phyloP scores from a whole-genome alignment of 1,140 invertebrate species.

The Uloborus diversus region DNA sequence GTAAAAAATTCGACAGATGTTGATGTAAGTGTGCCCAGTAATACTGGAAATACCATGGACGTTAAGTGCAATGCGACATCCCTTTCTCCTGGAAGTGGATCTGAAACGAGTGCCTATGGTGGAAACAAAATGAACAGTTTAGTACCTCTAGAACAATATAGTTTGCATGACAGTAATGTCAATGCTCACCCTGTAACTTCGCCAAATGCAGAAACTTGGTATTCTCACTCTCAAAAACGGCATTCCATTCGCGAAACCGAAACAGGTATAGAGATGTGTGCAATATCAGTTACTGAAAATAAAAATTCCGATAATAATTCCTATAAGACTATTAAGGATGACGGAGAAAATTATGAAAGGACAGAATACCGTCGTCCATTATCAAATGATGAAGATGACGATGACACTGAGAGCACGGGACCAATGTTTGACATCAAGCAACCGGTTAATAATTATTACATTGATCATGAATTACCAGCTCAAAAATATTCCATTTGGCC shows the following conservation, averaged over 20 bases:
- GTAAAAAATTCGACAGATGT: slow-evolving; percentile 35
- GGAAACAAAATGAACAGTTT: slow-evolving; percentile 39
- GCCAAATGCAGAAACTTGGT: slow-evolving; percentile 35
- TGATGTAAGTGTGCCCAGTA: slow-evolving; percentile 19
- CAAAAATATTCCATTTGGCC: slow-evolving; percentile 50
- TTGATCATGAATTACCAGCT: slow-evolving; percentile 45
- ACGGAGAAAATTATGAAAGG: slow-evolving; percentile 18
- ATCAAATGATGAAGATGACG: slow-evolving; percentile 38
- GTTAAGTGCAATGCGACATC: slow-evolving; percentile 24
- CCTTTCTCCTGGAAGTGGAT: slow-evolving; percentile 44
- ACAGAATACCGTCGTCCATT: slow-evolving; percentile 35
- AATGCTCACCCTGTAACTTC: slow-evolving; percentile 1
- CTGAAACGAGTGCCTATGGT: slow-evolving; percentile 33
- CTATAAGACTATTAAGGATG: slow-evolving; percentile 21
- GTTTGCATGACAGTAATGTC: slow-evolving; percentile 37
- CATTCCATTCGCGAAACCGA: slow-evolving; percentile 45
- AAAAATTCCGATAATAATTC: background rate
- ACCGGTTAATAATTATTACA: slow-evolving; percentile 36
- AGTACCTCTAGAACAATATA: slow-evolving; percentile 43
- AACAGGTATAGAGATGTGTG: slow-evolving; percentile 45
- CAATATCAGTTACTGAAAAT: slow-evolving; percentile 18
- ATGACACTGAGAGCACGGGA: slow-evolving; percentile 37
- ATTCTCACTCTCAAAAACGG: slow-evolving; percentile 24
- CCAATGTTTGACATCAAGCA: slow-evolving; percentile 49
- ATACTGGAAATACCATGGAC: slow-evolving; percentile 19